Percentiles rank a stretch among this genome's conserved stretches.
phyloP scores from a whole-genome alignment of 23 tunicate genomes.

The Halocynthia roretzi region DNA sequence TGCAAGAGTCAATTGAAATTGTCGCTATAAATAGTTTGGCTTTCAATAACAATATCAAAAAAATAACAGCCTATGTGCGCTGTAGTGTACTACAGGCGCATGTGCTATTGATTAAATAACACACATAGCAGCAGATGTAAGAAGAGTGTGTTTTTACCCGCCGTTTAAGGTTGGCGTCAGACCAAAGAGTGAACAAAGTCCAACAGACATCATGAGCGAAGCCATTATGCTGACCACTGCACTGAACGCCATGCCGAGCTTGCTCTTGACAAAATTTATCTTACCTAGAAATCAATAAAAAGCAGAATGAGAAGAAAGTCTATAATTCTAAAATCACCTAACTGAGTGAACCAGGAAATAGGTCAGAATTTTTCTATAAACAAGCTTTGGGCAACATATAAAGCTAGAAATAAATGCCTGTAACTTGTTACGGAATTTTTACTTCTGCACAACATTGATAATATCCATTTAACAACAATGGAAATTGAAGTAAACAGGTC shows the following conservation, averaged over 20 bases:
- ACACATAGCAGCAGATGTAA: too few relatives aligned
- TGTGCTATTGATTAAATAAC: too few relatives aligned
- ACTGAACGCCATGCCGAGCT: conserved; percentile 88
- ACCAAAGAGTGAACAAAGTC: conserved; percentile 72
- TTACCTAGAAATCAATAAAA: conserved; percentile 17
- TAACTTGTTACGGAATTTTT: too few relatives aligned
- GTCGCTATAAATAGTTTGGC: neutral
- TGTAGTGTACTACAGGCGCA: too few relatives aligned
- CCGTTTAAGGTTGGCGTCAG: conserved; percentile 78
- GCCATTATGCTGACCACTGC: conserved; percentile 85
- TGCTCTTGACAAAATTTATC: conserved; percentile 91
- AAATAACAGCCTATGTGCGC: neutral
- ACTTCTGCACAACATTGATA: too few relatives aligned
- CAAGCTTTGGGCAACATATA: neutral
- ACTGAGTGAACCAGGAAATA: neutral
- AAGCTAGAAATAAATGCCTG: too few relatives aligned
- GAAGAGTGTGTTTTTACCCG: conserved; percentile 18
- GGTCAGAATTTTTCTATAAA: neutral
- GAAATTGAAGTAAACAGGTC: too few relatives aligned
- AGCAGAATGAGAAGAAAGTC: too few relatives aligned
- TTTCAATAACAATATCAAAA: neutral
- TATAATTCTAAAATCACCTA: neutral
- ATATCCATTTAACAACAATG: too few relatives aligned
- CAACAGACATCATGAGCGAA: conserved; percentile 86
- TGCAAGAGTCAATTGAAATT: too few relatives aligned